These are phyloP conservation scores for Gorsachius goisagi DNA, from an alignment of 2,113 vertebrate genomes.

Conservation along the genomic window DNA sequence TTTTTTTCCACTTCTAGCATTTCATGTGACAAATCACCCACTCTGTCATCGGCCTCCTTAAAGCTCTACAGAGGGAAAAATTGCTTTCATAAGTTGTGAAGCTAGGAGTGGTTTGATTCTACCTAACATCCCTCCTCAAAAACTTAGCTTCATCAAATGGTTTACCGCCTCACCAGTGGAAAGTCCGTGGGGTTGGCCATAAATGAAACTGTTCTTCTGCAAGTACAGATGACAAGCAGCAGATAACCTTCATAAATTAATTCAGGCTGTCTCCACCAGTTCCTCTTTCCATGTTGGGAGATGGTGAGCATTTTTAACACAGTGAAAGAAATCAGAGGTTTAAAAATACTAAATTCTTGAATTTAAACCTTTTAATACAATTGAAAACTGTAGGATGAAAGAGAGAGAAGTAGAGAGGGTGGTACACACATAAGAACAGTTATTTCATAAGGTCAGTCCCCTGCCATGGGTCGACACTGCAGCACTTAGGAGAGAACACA, in stretches of 20 bases:
- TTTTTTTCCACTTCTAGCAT: background rate
- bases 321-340: background rate
- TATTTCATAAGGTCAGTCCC: background rate
- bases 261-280: background rate
- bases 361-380: background rate
- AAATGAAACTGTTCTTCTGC: background rate
- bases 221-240: background rate
- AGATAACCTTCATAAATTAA: background rate
- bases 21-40: background rate
- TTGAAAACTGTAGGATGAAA: background rate
- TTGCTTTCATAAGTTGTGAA: background rate
- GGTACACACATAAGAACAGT: background rate
- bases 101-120: background rate
- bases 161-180: background rate
- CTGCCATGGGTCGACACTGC: background rate
- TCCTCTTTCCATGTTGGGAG: background rate
- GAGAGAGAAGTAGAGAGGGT: background rate
- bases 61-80: background rate
- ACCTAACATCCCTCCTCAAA: background rate
- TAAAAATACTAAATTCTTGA: background rate
- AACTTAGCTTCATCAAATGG: background rate
- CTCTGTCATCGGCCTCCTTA: background rate
- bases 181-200: background rate
- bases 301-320: background rate
- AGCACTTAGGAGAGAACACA: background rate